A percentile compares a stretch with the other conserved stretches of the same genome.
Conservation (phyloP, 2,113 vertebrate species). For the Cercopithecus mona region DNA sequence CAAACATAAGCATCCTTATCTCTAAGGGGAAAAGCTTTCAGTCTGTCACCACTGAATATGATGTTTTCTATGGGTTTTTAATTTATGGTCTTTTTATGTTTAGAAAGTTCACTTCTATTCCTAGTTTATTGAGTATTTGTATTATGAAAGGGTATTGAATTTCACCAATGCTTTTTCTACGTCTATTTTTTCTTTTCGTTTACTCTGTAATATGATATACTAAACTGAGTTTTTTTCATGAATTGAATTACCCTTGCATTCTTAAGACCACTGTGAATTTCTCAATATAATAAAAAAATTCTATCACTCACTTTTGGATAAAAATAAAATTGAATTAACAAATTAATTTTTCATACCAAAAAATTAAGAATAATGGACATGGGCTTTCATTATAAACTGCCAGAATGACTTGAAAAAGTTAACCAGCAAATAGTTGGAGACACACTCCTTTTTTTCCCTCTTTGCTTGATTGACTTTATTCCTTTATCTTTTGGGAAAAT, state of each 20-base stretch:
- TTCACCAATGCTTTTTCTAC: neutral
- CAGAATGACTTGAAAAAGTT: neutral
- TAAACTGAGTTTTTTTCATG: neutral
- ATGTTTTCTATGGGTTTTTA: neutral
- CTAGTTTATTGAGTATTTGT: neutral
- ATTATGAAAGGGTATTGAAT: neutral
- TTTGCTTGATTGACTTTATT: neutral
- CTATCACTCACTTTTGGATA: neutral
- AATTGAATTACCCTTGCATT: neutral
- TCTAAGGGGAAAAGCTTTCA: neutral
- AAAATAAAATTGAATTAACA: neutral
- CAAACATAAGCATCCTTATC: neutral
- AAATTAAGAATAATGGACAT: neutral
- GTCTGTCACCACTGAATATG: neutral
- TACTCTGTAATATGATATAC: neutral
- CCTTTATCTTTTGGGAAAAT: neutral
- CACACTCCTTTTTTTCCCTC: neutral
- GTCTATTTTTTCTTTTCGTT: neutral
- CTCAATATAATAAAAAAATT: neutral
- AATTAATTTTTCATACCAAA: neutral
- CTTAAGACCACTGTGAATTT: neutral
- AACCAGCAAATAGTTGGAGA: neutral
- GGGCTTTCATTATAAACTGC: neutral
- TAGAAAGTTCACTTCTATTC: neutral
- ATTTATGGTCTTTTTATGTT: neutral